Evolutionary conservation across 2,113 vertebrate genomes (phyloP).

Genomic region (Pseudorhombus dupliciocellatus): DNA sequence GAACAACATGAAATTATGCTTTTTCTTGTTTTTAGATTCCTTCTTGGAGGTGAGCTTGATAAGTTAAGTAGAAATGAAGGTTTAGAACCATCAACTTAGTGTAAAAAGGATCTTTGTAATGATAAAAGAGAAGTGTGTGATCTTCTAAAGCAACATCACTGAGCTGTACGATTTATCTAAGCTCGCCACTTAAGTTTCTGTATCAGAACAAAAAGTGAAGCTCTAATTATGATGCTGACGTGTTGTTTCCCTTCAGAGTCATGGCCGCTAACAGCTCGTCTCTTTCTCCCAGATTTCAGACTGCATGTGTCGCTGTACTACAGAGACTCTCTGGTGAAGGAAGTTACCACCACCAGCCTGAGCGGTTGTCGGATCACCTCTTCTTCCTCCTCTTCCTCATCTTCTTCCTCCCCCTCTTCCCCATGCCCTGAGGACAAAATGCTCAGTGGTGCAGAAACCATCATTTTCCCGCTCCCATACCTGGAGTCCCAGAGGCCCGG

Average conservation of each 20-base stretch:
- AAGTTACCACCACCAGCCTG: slow-evolving; percentile 88
- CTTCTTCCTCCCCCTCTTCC: slow-evolving; percentile 80
- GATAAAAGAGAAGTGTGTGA: no score
- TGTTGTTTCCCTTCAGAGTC: not conserved
- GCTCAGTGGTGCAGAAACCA: slow-evolving; percentile 85
- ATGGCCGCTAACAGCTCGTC: not conserved
- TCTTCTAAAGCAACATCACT: not conserved
- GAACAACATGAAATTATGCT: not conserved
- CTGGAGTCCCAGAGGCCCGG: slow-evolving; percentile 91
- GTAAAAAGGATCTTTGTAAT: no score
- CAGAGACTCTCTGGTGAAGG: slow-evolving; percentile 91
- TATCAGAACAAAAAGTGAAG: not conserved
- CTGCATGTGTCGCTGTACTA: slow-evolving; percentile 95
- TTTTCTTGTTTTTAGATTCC: slow-evolving; percentile 3
- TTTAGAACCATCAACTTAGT: no score
- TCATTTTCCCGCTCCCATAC: slow-evolving; percentile 92
- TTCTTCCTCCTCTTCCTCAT: slow-evolving; percentile 75
- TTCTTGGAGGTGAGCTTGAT: not conserved
- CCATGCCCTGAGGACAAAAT: slow-evolving; percentile 78
- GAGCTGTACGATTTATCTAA: not conserved
- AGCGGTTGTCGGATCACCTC: slow-evolving; percentile 92
- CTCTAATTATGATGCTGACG: not conserved
- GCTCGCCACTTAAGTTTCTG: not conserved
- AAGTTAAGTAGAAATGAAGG: no score
- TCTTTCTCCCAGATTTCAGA: slow-evolving; percentile 84